These are phyloP conservation scores for Stegostoma tigrinum DNA, from an alignment of 2,113 vertebrate genomes.

Conservation along the genomic window DNA sequence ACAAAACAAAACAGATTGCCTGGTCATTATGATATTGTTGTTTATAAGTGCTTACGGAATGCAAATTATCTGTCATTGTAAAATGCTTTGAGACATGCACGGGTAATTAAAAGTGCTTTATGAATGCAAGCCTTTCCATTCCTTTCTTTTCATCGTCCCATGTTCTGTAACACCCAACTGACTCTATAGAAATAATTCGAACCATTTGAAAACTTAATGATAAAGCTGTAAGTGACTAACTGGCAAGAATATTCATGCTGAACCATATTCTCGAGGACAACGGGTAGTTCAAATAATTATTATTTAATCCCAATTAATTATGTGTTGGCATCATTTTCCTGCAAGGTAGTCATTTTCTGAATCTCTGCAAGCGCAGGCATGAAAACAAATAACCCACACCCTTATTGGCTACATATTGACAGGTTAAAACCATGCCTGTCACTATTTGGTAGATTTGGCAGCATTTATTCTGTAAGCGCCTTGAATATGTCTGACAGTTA, in stretches of 20 bases:
- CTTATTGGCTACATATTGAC: no score
- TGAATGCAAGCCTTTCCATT: not conserved
- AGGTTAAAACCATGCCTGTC: no score
- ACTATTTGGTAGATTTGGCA: no score
- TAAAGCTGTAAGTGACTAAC: not conserved
- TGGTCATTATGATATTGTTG: not conserved
- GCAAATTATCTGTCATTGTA: not conserved
- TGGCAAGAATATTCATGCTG: not conserved
- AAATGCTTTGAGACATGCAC: not conserved
- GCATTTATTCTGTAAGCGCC: no score
- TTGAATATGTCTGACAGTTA: no score
- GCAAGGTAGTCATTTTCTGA: no score
- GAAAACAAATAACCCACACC: no score
- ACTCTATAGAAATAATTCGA: no score
- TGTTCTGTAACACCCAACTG: not conserved
- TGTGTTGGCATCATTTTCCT: no score
- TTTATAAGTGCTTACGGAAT: not conserved
- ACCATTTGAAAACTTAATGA: not conserved
- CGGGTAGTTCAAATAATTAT: no score
- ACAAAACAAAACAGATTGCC: not conserved
- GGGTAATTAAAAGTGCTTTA: not conserved
- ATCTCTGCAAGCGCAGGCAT: no score
- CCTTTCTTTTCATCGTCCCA: not conserved
- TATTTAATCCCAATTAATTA: no score
- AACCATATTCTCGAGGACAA: not conserved